Percentiles rank a stretch among this genome's conserved stretches.
phyloP scores from a whole-genome alignment of 2,888 invertebrate species.

The Oscheius sp. region DNA sequence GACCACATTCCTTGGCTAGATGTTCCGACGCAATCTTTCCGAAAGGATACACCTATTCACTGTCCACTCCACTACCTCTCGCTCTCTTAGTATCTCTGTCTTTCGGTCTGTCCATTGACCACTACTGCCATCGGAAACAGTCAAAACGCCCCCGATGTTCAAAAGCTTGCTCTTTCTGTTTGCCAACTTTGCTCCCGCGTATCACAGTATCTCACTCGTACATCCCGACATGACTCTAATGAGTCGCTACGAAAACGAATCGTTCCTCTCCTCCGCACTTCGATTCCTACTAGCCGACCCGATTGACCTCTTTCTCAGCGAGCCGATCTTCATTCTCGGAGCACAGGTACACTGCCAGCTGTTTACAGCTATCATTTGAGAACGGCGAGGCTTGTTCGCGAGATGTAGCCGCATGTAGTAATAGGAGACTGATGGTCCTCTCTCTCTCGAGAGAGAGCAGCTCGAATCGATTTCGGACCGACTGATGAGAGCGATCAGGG shows the following conservation, averaged over 20 bases:
- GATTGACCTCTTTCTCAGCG: slow-evolving; percentile 39
- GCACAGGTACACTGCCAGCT: slow-evolving; percentile 42
- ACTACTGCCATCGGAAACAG: background rate
- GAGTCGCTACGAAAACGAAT: slow-evolving; percentile 15
- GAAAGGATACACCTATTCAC: background rate
- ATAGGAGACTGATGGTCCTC: slow-evolving; percentile 29
- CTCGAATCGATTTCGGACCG: slow-evolving; percentile 17
- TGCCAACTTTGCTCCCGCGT: slow-evolving; percentile 4
- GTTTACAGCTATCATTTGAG: slow-evolving; percentile 9
- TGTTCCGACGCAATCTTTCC: no score
- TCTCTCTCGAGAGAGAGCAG: background rate
- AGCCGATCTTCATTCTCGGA: slow-evolving; percentile 35
- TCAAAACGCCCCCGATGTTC: background rate
- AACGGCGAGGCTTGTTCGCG: slow-evolving; percentile 21
- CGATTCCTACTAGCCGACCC: slow-evolving; percentile 40
- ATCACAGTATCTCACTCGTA: slow-evolving; percentile 31
- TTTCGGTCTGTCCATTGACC: background rate
- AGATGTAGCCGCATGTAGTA: slow-evolving; percentile 28
- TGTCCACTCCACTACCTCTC: background rate
- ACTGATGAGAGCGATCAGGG: slow-evolving; percentile 10
- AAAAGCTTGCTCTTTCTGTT: background rate
- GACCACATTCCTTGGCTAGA: background rate
- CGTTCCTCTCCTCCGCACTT: background rate
- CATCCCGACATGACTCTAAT: slow-evolving; percentile 11
- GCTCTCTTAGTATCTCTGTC: background rate